Evolutionary conservation across 2,888 invertebrate genomes (phyloP), one percentile per base, ranked within the genome.

Genomic region (Campoplex capitator): DNA sequence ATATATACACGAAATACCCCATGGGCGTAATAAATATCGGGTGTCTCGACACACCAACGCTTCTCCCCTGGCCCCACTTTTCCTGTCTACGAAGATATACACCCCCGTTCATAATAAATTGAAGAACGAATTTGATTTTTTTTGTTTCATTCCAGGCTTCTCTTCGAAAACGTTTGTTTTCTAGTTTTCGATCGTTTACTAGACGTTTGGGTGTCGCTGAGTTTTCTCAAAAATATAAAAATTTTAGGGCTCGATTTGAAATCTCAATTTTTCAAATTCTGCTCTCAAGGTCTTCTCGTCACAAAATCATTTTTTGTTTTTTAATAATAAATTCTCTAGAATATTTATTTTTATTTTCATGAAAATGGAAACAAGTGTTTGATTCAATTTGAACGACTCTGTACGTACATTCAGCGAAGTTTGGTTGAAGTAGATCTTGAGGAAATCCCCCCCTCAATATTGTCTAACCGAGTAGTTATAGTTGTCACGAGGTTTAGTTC

Each of bases 21-120:
- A 78, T 62, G 92, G 89, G 93, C 87, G 88, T 87, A 91, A 93
- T 93, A 93, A 93, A 93, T 93, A 92, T 92, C 91, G 79, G 71
- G 84, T 89, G 89, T 82, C 85, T 83, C 80, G 87, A 85, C 90
- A 86, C 91, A 86, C 87, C 51, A 90, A 90, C 90, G 90, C 91
- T 23, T 23, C 23, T 90, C 76, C 42, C 76, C 23, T 51, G 11
- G 65, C 48, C 62, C 28, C 65, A 28, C 35, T 48, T 13, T 3
- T 28, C 67, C 56, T 45, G 58, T 74, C 74, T 56, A 56, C 23
- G 18, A 32, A 54, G 13, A 35, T 38, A n/a, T 38, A 54, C 62
- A 76, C 51, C 18, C 74, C 11, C 38, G n/a, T 56, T 56, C 35
- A 38, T 13, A 71, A 71, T 32, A 51, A 51, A 18, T 71, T 51